phyloP scores from a whole-genome alignment of 2,888 invertebrate genomes.

The Ophion ventricosus region DNA sequence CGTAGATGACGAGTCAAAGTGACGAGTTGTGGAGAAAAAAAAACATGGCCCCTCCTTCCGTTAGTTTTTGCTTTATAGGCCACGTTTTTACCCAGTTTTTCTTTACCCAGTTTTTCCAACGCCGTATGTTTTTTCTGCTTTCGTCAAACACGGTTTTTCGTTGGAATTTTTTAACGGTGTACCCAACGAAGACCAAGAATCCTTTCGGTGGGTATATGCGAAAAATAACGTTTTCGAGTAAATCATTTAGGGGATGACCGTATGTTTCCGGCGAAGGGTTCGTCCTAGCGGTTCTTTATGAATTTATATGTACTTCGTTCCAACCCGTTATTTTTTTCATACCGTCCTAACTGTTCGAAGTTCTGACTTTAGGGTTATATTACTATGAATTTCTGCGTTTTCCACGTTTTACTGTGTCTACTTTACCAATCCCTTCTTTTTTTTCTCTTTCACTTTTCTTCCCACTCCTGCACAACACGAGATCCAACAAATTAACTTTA shows the following conservation, averaged over 20 bases:
- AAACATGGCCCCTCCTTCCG: constrained; percentile 35
- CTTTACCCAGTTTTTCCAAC: constrained; percentile 61
- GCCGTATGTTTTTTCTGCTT: constrained; percentile 26
- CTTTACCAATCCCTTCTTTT: constrained; percentile 12
- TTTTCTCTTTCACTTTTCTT: constrained; percentile 26
- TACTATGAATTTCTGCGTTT: constrained; percentile 59
- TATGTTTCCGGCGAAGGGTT: constrained; percentile 55
- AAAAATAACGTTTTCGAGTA: constrained; percentile 53
- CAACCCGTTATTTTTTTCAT: constrained; percentile 70
- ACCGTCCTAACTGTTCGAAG: constrained; percentile 64
- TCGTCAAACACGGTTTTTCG: constrained; percentile 64
- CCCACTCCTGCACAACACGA: constrained; percentile 23
- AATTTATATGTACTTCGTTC: constrained; percentile 73
- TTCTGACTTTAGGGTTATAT: constrained; percentile 68
- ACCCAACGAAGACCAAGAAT: constrained; percentile 51
- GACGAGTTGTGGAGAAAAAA: not conserved
- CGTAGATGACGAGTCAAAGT: constrained; percentile 2
- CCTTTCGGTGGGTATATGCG: constrained; percentile 28
- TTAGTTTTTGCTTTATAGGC: constrained; percentile 64
- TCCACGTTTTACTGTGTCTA: constrained; percentile 53
- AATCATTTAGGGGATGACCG: constrained; percentile 60
- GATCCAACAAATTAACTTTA: constrained; percentile 77
- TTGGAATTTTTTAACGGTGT: constrained; percentile 59
- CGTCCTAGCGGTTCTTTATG: constrained; percentile 78
- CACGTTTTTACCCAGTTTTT: constrained; percentile 66